phyloP scores from a whole-genome alignment of 2,797 vertebrate genomes.

The Avahi laniger region DNA sequence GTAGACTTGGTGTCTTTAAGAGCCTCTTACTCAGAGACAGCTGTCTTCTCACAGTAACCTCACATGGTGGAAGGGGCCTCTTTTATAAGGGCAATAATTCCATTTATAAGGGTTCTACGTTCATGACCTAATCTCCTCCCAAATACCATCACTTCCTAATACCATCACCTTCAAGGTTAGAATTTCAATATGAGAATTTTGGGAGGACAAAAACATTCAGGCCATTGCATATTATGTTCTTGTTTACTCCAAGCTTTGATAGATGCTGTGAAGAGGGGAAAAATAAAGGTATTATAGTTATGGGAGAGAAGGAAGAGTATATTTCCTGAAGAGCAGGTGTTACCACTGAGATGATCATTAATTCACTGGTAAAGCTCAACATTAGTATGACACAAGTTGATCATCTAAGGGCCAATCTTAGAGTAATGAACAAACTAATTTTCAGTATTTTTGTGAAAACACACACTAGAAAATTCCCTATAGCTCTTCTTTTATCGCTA shows the following conservation, averaged over 20 bases:
- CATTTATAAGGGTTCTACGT: background rate
- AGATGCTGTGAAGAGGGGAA: background rate
- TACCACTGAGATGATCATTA: background rate
- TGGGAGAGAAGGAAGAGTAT: background rate
- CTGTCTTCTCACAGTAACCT: background rate
- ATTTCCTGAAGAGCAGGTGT: background rate
- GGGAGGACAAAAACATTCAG: background rate
- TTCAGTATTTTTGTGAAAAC: background rate
- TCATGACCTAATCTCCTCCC: background rate
- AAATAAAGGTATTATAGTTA: background rate
- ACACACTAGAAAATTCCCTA: background rate
- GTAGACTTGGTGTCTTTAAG: background rate
- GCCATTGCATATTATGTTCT: background rate
- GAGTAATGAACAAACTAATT: background rate
- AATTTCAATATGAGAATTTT: background rate
- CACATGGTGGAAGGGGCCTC: background rate
- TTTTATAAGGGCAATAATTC: background rate
- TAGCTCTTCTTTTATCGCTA: background rate
- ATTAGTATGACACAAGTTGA: background rate
- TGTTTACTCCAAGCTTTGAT: background rate
- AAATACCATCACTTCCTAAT: background rate
- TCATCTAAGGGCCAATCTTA: background rate
- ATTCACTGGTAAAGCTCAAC: background rate
- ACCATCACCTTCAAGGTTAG: background rate
- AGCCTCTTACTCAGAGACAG: background rate